Conservation (phyloP, 2,888 invertebrate species). For the Nemurella pictetii region DNA sequence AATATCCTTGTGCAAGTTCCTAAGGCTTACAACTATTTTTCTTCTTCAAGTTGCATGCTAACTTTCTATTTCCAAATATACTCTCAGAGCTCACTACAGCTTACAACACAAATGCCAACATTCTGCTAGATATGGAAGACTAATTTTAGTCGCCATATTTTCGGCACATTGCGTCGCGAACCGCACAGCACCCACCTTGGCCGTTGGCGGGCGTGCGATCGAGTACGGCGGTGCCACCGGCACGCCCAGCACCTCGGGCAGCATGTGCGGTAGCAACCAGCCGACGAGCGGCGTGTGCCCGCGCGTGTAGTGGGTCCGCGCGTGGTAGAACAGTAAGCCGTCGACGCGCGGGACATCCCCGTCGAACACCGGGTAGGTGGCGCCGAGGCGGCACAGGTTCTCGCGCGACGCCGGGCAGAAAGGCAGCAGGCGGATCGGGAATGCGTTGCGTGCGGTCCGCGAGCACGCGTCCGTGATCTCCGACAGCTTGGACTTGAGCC, state of each 20-base stretch:
- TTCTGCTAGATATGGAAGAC: too few species aligned
- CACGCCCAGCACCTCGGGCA: slow-evolving; percentile 71
- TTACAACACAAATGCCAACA: too few species aligned
- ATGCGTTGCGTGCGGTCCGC: slow-evolving; percentile 46
- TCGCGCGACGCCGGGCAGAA: slow-evolving; percentile 53
- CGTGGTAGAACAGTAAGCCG: slow-evolving; percentile 91
- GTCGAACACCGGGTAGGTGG: slow-evolving; percentile 41
- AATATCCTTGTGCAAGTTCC: too few species aligned
- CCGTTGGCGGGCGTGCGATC: background rate
- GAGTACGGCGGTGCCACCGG: slow-evolving; percentile 38
- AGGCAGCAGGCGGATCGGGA: slow-evolving; percentile 54
- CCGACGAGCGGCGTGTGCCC: slow-evolving; percentile 86
- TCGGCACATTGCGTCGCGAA: too few species aligned
- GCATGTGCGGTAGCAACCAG: slow-evolving; percentile 90
- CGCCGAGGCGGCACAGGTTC: background rate
- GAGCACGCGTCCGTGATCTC: slow-evolving; percentile 61
- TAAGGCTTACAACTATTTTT: too few species aligned
- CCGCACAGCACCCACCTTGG: background rate
- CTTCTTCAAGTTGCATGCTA: too few species aligned
- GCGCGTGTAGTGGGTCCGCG: slow-evolving; percentile 73
- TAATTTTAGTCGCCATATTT: too few species aligned
- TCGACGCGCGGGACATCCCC: slow-evolving; percentile 64
- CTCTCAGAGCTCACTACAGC: too few species aligned
- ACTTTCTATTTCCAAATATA: too few species aligned
- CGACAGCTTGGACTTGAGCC: slow-evolving; percentile 72